Evolutionary conservation across 1,140 invertebrate species (phyloP).

Genomic region (Drosophila azteca): DNA sequence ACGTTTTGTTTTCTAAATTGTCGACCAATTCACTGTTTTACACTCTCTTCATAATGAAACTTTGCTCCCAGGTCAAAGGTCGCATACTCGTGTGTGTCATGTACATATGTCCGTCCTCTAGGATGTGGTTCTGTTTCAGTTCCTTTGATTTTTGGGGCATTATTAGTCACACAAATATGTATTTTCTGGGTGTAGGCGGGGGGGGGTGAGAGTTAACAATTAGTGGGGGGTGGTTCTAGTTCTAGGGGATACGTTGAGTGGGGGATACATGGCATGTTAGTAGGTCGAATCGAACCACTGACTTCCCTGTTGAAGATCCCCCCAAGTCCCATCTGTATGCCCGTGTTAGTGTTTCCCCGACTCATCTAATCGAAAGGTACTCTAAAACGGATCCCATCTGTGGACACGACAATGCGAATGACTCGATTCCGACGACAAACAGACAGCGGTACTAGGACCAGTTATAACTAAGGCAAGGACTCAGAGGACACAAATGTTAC

Average conservation of each 20-base stretch:
- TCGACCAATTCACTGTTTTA: slow-evolving; percentile 50
- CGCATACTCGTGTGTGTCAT: neutral
- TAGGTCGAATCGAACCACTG: too few relatives aligned
- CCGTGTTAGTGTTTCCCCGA: too few relatives aligned
- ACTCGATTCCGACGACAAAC: slow-evolving; percentile 11
- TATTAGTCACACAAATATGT: too few relatives aligned
- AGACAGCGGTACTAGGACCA: slow-evolving; percentile 37
- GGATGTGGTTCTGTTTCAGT: too few relatives aligned
- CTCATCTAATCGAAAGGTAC: neutral
- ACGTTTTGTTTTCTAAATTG: slow-evolving; percentile 15
- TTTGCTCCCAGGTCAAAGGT: slow-evolving; percentile 66
- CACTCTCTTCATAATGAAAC: slow-evolving; percentile 65
- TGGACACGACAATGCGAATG: slow-evolving; percentile 21
- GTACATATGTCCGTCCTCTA: neutral
- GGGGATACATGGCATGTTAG: too few relatives aligned
- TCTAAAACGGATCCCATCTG: neutral
- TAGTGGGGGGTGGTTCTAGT: too few relatives aligned
- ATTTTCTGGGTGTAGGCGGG: too few relatives aligned
- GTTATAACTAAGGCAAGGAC: slow-evolving; percentile 40
- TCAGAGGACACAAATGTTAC: slow-evolving; percentile 46
- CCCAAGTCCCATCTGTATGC: too few relatives aligned
- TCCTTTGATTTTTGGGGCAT: too few relatives aligned
- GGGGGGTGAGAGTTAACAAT: too few relatives aligned
- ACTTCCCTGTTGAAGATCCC: too few relatives aligned
- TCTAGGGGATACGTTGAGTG: too few relatives aligned